Percentiles rank a stretch among this genome's conserved stretches.
These are phyloP conservation scores for Frankliniella fusca DNA, from an alignment of 2,888 invertebrate genomes.

Conservation along the genomic window DNA sequence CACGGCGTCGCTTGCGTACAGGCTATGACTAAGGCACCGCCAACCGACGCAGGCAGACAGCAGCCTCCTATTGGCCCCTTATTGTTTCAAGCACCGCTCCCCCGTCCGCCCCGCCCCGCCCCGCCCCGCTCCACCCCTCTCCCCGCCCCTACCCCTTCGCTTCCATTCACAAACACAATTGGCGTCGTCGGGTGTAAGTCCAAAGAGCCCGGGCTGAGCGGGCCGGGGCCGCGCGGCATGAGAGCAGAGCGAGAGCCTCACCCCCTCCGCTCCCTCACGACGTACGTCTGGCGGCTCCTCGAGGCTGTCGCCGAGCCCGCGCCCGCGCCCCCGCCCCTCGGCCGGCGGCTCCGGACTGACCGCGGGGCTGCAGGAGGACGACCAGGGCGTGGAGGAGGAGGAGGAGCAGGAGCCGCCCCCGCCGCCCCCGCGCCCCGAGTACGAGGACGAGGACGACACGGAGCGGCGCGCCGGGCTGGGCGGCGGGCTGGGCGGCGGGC, in stretches of 20 bases:
- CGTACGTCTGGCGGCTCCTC: background rate
- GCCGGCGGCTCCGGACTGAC: background rate
- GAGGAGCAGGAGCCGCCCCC: background rate
- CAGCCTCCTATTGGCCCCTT: background rate
- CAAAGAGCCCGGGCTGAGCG: background rate
- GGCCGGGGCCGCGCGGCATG: background rate
- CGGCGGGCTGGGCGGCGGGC: background rate
- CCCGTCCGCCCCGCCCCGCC: background rate
- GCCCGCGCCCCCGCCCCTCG: background rate
- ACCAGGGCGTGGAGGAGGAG: background rate
- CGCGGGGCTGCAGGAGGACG: background rate
- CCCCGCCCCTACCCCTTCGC: background rate
- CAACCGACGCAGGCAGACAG: slow-evolving; percentile 5
- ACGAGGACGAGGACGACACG: background rate
- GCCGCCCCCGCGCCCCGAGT: background rate
- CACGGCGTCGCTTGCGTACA: background rate
- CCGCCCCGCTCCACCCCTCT: background rate
- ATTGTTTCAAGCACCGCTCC: background rate
- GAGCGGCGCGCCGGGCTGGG: too few relatives aligned
- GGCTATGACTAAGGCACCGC: background rate
- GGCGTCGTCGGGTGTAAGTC: background rate
- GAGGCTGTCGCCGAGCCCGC: background rate
- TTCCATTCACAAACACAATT: slow-evolving; percentile 23
- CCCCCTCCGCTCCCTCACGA: background rate
- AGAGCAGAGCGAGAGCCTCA: background rate